These are phyloP conservation scores for Mastomys coucha DNA, from an alignment of 2,113 vertebrate species.

Conservation along the genomic window DNA sequence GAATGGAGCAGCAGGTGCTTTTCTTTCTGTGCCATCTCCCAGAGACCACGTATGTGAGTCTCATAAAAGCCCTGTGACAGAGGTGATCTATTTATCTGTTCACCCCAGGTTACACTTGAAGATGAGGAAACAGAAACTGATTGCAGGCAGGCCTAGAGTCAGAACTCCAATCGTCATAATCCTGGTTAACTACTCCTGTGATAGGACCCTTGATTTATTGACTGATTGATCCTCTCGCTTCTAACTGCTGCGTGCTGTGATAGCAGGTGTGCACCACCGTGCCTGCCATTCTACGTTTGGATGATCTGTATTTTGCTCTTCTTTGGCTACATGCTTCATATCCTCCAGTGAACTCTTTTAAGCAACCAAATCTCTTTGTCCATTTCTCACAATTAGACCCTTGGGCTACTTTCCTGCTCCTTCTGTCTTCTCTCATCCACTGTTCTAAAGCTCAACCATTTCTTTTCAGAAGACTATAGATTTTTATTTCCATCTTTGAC, in stretches of 20 bases:
- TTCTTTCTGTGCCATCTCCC: no score
- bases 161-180: neutral
- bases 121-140: neutral
- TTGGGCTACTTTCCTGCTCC: neutral
- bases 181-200: neutral
- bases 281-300: neutral
- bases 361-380: neutral
- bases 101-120: neutral
- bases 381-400: neutral
- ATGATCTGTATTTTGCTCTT: neutral
- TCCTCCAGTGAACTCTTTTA: neutral
- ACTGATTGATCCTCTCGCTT: neutral
- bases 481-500: neutral
- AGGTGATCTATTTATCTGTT: neutral
- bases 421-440: neutral
- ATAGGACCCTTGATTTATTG: neutral
- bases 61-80: neutral
- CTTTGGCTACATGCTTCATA: neutral
- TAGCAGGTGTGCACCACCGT: neutral
- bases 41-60: neutral
- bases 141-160: neutral
- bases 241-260: neutral
- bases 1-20: neutral
- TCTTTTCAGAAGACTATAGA: neutral
- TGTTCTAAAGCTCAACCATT: neutral